A percentile compares a stretch with the other conserved stretches of the same genome.
These are phyloP conservation scores for Neodiprion pinetum DNA, from an alignment of 1,140 invertebrate species.

Conservation along the genomic window DNA sequence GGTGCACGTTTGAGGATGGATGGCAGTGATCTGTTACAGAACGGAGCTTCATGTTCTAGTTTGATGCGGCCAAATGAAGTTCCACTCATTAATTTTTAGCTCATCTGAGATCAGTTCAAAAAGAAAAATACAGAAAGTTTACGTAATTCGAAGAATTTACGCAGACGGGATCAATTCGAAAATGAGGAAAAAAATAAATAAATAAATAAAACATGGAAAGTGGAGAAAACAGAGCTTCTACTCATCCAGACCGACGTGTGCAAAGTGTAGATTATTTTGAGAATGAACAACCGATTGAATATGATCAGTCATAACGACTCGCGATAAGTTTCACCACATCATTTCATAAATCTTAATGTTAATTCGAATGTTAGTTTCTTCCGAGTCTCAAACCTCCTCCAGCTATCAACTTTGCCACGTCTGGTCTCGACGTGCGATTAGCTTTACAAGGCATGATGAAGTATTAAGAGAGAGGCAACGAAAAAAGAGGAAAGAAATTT, in stretches of 20 bases:
- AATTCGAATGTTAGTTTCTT: constrained; percentile 5
- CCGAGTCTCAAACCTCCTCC: neutral
- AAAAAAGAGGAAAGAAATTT: neutral
- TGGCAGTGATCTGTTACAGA: neutral
- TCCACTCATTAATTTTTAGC: neutral
- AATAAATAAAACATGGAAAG: too few species aligned
- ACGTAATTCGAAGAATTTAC: too few species aligned
- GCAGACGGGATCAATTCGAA: too few species aligned
- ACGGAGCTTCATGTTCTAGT: neutral
- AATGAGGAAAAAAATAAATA: too few species aligned
- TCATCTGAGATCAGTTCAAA: too few species aligned
- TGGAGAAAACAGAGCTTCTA: too few species aligned
- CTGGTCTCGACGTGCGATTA: neutral
- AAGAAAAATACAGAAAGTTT: too few species aligned
- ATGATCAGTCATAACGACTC: neutral
- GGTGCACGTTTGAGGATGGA: neutral
- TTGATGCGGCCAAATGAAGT: neutral
- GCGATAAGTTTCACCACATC: neutral
- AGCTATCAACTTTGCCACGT: neutral
- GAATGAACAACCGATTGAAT: neutral
- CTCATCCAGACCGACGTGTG: too few species aligned
- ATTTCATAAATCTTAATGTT: neutral
- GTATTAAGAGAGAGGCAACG: neutral
- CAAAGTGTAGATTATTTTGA: neutral
- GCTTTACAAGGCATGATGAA: neutral